A percentile compares a stretch with the other conserved stretches of the same genome.
Evolutionary conservation across 2,113 vertebrate species (phyloP).

Genomic region (Percina caprodes): DNA sequence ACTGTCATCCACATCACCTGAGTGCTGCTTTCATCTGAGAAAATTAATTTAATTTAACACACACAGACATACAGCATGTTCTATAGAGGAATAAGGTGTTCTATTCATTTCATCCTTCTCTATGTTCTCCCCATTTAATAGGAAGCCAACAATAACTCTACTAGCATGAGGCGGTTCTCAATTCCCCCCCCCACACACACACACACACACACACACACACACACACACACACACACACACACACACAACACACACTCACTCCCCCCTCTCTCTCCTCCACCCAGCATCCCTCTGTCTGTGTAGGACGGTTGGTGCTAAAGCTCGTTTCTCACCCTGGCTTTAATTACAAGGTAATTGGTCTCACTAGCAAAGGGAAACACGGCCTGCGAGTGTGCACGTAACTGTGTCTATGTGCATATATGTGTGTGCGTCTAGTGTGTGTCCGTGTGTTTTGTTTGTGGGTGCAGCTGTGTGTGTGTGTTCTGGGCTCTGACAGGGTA

Average conservation of each 20-base stretch:
- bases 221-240: no score
- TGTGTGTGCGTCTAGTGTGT: neutral
- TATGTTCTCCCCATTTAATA: conserved; percentile 45
- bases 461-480: conserved; percentile 18
- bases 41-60: conserved; percentile 23
- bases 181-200: no score
- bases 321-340: conserved; percentile 58
- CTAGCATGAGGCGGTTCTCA: conserved; percentile 15
- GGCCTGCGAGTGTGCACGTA: conserved; percentile 9
- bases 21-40: neutral
- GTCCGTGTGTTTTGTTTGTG: conserved; percentile 19
- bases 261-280: neutral
- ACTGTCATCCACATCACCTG: neutral
- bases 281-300: conserved; percentile 20
- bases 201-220: no score
- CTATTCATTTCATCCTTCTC: conserved; percentile 41
- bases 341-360: conserved; percentile 78
- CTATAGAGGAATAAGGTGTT: conserved; percentile 15
- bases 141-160: conserved; percentile 13
- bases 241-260: no score
- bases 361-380: conserved; percentile 62
- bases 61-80: conserved; percentile 8
- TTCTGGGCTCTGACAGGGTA: conserved; percentile 53
- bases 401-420: neutral
- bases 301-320: conserved; percentile 45